A percentile compares a stretch with the other conserved stretches of the same genome.
Conservation (phyloP, 1,140 invertebrate genomes). For the Stegodyphus mimosarum region DNA sequence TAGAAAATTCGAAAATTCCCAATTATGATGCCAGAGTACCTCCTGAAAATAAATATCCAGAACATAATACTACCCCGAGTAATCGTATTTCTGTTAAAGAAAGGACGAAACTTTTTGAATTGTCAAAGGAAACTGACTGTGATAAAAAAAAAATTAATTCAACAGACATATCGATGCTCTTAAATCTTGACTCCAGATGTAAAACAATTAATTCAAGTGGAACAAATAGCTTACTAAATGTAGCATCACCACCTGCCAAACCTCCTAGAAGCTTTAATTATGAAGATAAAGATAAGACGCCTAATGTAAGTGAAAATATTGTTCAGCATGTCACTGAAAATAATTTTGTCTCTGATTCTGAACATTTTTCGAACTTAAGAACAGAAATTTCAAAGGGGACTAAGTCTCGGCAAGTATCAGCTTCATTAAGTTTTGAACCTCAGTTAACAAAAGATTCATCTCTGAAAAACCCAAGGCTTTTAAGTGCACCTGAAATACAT, state of each 20-base stretch:
- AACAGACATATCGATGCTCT: background rate
- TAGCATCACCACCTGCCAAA: slow-evolving; percentile 21
- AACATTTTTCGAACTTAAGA: background rate
- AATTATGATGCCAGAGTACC: background rate
- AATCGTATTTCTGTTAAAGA: slow-evolving; percentile 37
- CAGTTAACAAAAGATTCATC: background rate
- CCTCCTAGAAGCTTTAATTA: slow-evolving; percentile 41
- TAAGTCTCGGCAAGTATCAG: background rate
- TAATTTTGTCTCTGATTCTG: background rate
- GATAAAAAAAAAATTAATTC: background rate
- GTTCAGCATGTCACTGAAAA: background rate
- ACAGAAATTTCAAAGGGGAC: background rate
- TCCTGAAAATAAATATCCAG: background rate
- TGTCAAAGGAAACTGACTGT: background rate
- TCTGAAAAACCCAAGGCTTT: background rate
- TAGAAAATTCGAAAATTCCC: background rate
- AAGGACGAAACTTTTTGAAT: slow-evolving; percentile 45
- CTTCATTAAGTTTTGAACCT: background rate
- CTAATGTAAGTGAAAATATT: background rate
- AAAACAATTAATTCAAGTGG: background rate
- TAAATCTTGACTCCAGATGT: background rate
- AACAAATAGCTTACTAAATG: background rate
- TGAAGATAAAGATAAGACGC: background rate
- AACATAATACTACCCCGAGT: background rate
- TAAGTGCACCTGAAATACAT: background rate